Evolutionary conservation across 2,888 invertebrate genomes (phyloP).

Genomic region (Macrophya alboannulata): DNA sequence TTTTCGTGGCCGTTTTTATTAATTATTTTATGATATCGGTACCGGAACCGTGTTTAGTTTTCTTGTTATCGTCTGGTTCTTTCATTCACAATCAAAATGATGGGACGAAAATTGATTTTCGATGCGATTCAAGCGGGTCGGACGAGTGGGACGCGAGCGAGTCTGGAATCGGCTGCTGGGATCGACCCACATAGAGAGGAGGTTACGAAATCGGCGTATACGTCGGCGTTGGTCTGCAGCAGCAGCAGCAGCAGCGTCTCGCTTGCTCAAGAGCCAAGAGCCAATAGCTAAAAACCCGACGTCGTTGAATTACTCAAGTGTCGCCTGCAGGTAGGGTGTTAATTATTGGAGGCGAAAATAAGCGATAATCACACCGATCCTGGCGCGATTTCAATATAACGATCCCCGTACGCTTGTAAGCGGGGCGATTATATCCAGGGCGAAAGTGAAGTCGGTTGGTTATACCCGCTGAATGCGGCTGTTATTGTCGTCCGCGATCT

Average conservation of each 20-base stretch:
- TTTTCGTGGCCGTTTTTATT: background rate
- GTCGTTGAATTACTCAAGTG: slow-evolving; percentile 21
- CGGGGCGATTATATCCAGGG: slow-evolving; percentile 12
- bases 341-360: slow-evolving; percentile 40
- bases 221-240: slow-evolving; percentile 34
- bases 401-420: background rate
- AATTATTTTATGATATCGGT: background rate
- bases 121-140: background rate
- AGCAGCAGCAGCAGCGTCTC: slow-evolving; percentile 39
- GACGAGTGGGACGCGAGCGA: background rate
- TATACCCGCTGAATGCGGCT: slow-evolving; percentile 19
- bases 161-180: slow-evolving; percentile 42
- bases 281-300: background rate
- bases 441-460: slow-evolving; percentile 37
- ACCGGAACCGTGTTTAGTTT: background rate
- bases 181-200: slow-evolving; percentile 49
- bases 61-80: background rate
- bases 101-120: background rate
- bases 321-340: slow-evolving; percentile 3
- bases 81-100: background rate
- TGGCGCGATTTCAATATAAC: slow-evolving; percentile 10
- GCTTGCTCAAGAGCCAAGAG: slow-evolving; percentile 31
- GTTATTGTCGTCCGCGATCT: slow-evolving; percentile 49
- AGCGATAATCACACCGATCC: slow-evolving; percentile 15
- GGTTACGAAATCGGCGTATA: slow-evolving; percentile 45